Evolutionary conservation across 2,113 vertebrate genomes (phyloP).

Genomic region (Ceyx melanurus): DNA sequence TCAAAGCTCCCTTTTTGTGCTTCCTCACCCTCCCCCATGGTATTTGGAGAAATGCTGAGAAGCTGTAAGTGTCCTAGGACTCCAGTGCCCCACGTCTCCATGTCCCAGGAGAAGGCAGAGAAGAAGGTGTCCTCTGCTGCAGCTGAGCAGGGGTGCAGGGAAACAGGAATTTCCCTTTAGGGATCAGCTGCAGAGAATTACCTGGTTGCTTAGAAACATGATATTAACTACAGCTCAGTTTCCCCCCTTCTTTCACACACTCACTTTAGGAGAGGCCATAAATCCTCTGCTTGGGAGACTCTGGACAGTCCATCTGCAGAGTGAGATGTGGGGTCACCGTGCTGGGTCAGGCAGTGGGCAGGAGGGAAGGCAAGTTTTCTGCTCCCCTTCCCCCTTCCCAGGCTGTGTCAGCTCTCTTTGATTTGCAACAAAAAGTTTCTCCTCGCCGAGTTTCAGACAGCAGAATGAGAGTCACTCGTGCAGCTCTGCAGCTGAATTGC

Average conservation of each 20-base stretch:
- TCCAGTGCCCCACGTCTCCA: neutral
- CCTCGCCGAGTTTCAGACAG: neutral
- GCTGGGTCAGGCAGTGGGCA: neutral
- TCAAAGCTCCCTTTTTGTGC: neutral
- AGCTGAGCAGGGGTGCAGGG: neutral
- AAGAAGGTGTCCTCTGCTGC: neutral
- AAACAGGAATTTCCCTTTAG: conserved; percentile 45
- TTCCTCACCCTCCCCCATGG: fast-evolving
- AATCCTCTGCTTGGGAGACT: neutral
- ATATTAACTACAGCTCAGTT: conserved; percentile 47
- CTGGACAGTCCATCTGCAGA: fast-evolving
- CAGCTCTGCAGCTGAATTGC: fast-evolving
- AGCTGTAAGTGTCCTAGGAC: neutral
- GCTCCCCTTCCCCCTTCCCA: neutral
- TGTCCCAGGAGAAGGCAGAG: neutral
- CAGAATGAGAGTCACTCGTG: neutral
- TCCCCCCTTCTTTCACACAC: neutral
- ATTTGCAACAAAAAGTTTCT: neutral
- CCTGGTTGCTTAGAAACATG: conserved; percentile 66
- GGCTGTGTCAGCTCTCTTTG: neutral
- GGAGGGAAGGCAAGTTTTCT: neutral
- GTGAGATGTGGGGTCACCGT: fast-evolving
- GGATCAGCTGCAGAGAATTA: conserved; percentile 32
- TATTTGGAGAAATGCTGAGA: neutral
- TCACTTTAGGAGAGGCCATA: neutral